phyloP scores from a whole-genome alignment of 2,888 invertebrate species.

The Megaustenia siamemsis region DNA sequence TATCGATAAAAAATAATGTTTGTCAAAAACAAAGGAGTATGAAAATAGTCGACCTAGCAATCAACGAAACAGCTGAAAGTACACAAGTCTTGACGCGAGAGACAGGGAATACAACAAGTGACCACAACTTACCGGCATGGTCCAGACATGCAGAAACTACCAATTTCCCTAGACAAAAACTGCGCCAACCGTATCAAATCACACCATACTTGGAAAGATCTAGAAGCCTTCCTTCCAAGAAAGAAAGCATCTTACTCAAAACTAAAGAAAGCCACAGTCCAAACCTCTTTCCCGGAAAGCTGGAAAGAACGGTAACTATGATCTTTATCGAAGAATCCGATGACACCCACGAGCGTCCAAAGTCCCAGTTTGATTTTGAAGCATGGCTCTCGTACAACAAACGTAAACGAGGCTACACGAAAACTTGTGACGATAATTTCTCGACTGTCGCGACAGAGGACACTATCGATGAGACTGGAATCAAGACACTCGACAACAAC shows the following conservation, averaged over 20 bases:
- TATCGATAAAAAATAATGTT: background rate
- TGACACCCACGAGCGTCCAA: background rate
- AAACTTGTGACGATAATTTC: constrained; percentile 13
- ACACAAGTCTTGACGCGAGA: background rate
- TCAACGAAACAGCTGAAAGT: background rate
- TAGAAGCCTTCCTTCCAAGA: background rate
- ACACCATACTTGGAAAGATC: constrained; percentile 11
- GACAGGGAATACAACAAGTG: background rate
- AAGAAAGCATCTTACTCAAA: no score
- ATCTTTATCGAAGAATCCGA: constrained; percentile 24
- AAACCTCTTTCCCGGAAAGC: background rate
- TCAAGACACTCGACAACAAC: background rate
- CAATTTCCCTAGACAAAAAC: no score
- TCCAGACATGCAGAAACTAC: background rate
- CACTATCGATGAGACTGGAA: background rate
- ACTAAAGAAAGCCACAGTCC: background rate
- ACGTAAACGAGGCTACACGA: constrained; percentile 29
- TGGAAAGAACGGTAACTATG: constrained; percentile 41
- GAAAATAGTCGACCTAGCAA: no score
- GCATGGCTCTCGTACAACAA: constrained; percentile 36
- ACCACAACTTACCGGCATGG: background rate
- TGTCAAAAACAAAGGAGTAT: no score
- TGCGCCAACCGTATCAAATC: background rate
- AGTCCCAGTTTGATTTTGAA: constrained; percentile 43
- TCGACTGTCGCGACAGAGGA: background rate